Base-by-base conservation (phyloP, 2,888 invertebrate species). In the Acrobasis repandana region DNA sequence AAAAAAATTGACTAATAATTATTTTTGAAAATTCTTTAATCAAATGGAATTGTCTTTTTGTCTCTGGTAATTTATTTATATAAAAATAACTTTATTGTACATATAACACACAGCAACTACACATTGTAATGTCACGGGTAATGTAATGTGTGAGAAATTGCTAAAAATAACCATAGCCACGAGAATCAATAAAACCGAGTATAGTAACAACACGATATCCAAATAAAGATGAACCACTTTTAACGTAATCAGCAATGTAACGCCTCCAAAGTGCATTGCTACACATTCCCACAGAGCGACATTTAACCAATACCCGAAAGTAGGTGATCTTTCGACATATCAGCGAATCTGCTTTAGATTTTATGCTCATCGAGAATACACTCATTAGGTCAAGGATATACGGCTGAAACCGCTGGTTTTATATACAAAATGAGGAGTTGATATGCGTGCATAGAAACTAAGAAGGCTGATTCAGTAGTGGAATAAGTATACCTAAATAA, bases 271-370 rank as follows among this genome's bases (percentile, higher is more conserved):
- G 28, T 28, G 18, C 36, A 38, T 54, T 54, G 52, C 52, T 8
- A 54, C 36, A 54, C 36, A 16, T 54, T 54, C 36, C 6, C 52
- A 54, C 38, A 15, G 36, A 18, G 16, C 51, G 33, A 54, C 36
- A 54, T 54, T 54, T 54, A 16, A 36, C 52, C 52, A 54, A 54
- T 34, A 54, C 38, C 18, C 16, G 36, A 54, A 54, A 54, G 52
- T 54, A 54, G 52, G 52, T 38, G 52, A 54, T 50, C 20, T 54
- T 36, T 36, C 52, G 52, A 36, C 36, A 54, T 49, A 9, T 10
- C 20, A 10, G 49, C 18, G 20, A 49, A 20, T 49, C 49, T 49
- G 49, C 18, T n/a, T 43, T 43, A n/a, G 43, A n/a, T 43, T 43
- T 4, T 28, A 28, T 28, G n/a, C 14, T 43, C n/a, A 43, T 43